Percentiles rank a stretch among this genome's conserved stretches.
These are phyloP conservation scores for Pseudachorutes palmiensis DNA, from an alignment of 1,140 invertebrate species.

Conservation along the genomic window DNA sequence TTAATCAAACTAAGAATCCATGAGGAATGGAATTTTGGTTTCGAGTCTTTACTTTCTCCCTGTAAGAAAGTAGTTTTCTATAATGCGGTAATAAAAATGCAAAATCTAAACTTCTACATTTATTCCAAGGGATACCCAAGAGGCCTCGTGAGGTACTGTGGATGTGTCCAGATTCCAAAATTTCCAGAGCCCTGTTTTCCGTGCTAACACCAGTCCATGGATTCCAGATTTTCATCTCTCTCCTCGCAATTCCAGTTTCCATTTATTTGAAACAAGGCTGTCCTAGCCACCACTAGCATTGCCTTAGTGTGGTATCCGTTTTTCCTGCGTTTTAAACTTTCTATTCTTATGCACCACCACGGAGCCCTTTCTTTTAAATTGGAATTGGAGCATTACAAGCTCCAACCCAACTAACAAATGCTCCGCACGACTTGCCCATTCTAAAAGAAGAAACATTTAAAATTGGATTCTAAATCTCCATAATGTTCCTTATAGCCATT, in stretches of 20 bases:
- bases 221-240: constrained; percentile 9
- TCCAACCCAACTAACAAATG: not conserved
- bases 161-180: constrained; percentile 8
- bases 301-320: not conserved
- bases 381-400: not conserved
- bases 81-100: constrained; percentile 6
- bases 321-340: not conserved
- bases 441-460: not conserved
- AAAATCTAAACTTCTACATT: constrained; percentile 7
- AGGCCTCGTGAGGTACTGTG: not conserved
- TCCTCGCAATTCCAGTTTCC: not conserved
- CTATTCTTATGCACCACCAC: constrained; percentile 6
- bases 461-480: constrained; percentile 14
- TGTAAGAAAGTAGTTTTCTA: not conserved
- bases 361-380: constrained; percentile 9
- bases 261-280: not conserved
- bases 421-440: not conserved
- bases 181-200: not conserved
- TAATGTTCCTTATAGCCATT: not conserved
- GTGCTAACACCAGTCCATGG: constrained; percentile 3
- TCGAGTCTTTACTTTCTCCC: not conserved
- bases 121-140: not conserved
- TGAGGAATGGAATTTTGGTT: too few relatives aligned
- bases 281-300: not conserved
- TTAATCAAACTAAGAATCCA: too few relatives aligned